These are phyloP conservation scores for Drosophila santomea DNA, from an alignment of 1,140 invertebrate species.

Conservation along the genomic window DNA sequence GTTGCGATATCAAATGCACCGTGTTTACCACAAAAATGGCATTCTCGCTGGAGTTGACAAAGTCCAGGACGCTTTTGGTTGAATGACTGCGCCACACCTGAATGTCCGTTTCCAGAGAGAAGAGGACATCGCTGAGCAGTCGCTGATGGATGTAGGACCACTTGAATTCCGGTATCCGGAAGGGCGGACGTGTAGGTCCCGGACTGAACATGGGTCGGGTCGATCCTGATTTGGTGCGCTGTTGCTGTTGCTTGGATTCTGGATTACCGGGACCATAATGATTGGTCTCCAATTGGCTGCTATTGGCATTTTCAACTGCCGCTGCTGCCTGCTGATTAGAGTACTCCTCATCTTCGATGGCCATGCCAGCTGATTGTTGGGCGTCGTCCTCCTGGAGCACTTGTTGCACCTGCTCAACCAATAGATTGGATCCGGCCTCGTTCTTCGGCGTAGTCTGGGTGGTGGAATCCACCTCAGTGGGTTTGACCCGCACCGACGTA, in stretches of 20 bases:
- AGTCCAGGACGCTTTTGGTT: constrained; percentile 98
- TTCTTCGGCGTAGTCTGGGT: constrained; percentile 81
- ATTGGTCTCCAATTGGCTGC: constrained; percentile 87
- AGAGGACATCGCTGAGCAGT: constrained; percentile 97
- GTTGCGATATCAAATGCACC: constrained; percentile 99
- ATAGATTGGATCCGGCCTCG: constrained; percentile 40
- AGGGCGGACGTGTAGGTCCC: constrained; percentile 97
- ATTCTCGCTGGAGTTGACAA: constrained; percentile 98
- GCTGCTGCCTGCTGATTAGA: constrained; percentile 85
- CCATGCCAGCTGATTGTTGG: background rate
- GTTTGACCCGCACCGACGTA: constrained; percentile 40
- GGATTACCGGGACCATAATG: constrained; percentile 86
- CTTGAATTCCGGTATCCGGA: constrained; percentile 99
- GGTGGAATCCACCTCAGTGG: constrained; percentile 75
- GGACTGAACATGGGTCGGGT: constrained; percentile 96
- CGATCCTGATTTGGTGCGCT: constrained; percentile 87
- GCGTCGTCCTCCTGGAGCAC: constrained; percentile 14
- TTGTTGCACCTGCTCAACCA: constrained; percentile 30
- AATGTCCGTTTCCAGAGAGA: constrained; percentile 98
- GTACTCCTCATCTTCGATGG: constrained; percentile 49
- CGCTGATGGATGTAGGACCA: constrained; percentile 99
- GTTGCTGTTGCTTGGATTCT: constrained; percentile 71
- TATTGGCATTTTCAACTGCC: constrained; percentile 83
- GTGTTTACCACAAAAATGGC: constrained; percentile 99
- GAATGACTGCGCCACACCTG: constrained; percentile 96